A percentile compares a stretch with the other conserved stretches of the same genome.
phyloP scores from a whole-genome alignment of 2,888 invertebrate genomes.

The Conomelus anceps region DNA sequence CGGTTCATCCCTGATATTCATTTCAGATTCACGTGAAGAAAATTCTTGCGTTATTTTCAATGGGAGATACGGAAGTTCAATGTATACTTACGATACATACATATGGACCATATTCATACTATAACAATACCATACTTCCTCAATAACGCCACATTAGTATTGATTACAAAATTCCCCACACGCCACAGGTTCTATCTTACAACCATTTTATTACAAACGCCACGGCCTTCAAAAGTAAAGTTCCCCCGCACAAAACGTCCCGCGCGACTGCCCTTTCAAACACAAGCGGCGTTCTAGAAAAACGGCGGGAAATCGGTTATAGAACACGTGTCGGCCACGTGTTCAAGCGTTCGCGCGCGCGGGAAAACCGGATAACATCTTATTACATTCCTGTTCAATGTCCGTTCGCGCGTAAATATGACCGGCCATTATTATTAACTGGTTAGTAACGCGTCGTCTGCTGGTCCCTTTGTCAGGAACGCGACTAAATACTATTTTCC shows the following conservation, averaged over 20 bases:
- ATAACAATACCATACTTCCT: neutral
- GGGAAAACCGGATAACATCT: neutral
- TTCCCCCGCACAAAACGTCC: neutral
- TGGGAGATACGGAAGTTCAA: no score
- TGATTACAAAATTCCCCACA: neutral
- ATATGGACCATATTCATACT: no score
- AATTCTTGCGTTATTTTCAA: no score
- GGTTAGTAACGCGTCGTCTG: neutral
- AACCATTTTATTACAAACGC: neutral
- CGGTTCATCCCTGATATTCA: no score
- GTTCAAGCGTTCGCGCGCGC: neutral
- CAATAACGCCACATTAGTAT: neutral
- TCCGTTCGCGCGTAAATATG: neutral
- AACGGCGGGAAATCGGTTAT: neutral
- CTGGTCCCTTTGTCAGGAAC: neutral
- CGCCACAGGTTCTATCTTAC: neutral
- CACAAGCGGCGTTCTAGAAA: neutral
- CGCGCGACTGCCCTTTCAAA: no score
- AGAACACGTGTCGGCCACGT: neutral
- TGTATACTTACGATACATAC: no score
- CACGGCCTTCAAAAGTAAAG: neutral
- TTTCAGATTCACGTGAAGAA: no score
- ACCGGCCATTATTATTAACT: neutral
- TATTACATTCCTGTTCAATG: neutral
- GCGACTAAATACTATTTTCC: neutral